Evolutionary conservation across 2,113 vertebrate species (phyloP), one percentile per base, ranked within the genome.

Genomic region (Crotalus horridus): DNA sequence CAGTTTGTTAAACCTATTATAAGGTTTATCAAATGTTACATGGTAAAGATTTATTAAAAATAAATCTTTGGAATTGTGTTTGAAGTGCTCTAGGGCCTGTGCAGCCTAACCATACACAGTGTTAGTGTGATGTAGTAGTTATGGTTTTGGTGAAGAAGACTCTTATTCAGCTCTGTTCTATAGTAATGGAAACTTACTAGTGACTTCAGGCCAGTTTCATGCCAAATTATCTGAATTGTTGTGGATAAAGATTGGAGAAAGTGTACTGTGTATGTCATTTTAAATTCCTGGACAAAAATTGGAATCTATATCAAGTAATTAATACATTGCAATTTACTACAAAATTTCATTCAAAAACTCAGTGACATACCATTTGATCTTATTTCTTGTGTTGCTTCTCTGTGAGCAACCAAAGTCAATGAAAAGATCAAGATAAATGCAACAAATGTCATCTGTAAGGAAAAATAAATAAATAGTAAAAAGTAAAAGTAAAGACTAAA

Each of bases 381-480:
- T 21, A 54, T 26, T 90, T 87, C 46, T 11, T 15, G 6, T 61
- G 17, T 90, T 87, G 46, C 89, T 64, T 87, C 89, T 53, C 46
- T 87, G 43, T 29, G 46, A 87, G 4, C 20, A 64, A 29, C 24
- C 85, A 87, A n/a, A 23, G 29, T 33, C 48, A 90, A 33, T 29
- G 26, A 24, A 90, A 85, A 64, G 53, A 87, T 53, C 17, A 93
- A n/a, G n/a, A 93, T 53, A 24, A n/a, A 17, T 15, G 46, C 2
- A 2, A 55, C 1, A 9, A 15, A 39, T 90, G 46, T 9, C 92
- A 93, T 93, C 92, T 93, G 74, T 87, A 93, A 93, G 20, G n/a
- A 90, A 89, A 74, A 33, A 69, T 20, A 43, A 53, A 90, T 17
- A 43, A 53, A 90, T 39, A 39, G 39, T 9, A 87, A 81, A 29